These are phyloP conservation scores for Patiria pectinifera DNA, from an alignment of 53 echinoderm and acorn worm genomes.

Conservation along the genomic window DNA sequence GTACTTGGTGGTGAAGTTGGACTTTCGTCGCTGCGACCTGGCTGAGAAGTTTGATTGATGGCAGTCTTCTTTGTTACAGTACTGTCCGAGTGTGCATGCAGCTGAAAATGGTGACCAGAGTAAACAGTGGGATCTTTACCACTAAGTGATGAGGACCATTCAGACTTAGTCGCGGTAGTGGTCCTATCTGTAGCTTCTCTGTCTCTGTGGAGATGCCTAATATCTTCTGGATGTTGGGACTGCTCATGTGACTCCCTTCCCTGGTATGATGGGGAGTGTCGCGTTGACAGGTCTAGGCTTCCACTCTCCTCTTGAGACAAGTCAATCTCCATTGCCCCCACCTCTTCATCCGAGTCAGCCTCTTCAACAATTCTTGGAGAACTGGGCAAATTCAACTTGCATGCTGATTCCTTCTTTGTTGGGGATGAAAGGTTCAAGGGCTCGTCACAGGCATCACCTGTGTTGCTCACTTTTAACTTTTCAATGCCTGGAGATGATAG, in stretches of 20 bases:
- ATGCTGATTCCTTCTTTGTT: neutral
- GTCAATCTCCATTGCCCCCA: conserved; percentile 46
- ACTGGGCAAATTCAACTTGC: neutral
- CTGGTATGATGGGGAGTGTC: neutral
- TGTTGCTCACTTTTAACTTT: neutral
- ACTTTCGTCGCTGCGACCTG: neutral
- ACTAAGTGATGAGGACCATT: neutral
- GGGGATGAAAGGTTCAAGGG: conserved; percentile 1
- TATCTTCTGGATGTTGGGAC: neutral
- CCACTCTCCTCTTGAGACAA: conserved; percentile 18
- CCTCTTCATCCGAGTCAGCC: conserved; percentile 1
- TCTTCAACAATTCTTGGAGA: neutral
- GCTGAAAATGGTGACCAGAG: neutral
- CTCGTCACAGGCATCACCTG: neutral
- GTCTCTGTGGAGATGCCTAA: neutral
- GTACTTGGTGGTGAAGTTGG: neutral
- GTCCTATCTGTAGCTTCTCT: neutral
- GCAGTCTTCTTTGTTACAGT: neutral
- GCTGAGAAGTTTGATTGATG: neutral
- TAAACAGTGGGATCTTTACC: neutral
- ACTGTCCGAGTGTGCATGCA: neutral
- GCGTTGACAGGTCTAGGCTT: neutral
- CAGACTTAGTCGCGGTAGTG: neutral
- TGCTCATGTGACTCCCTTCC: neutral
- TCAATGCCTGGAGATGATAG: neutral